Conservation (phyloP, 2,888 invertebrate species). For the Euplexia lucipara region DNA sequence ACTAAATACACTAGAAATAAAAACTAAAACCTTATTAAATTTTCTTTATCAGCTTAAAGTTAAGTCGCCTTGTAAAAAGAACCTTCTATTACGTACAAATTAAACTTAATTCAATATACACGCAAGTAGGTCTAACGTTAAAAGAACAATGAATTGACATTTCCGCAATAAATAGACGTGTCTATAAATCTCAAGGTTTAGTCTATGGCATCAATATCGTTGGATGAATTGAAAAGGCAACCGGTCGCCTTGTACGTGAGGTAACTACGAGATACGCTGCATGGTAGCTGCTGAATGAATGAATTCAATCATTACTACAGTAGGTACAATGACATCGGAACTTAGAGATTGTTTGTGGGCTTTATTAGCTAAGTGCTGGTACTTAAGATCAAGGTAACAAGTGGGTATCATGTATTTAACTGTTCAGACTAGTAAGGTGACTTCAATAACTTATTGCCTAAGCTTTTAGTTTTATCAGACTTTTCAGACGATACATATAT, state of each 20-base stretch:
- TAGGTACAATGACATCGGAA: conserved; percentile 71
- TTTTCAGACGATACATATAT: neutral
- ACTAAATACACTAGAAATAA: too few species aligned
- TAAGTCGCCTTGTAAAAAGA: too few species aligned
- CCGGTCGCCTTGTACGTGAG: conserved; percentile 80
- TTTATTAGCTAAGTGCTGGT: conserved; percentile 45
- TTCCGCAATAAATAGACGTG: conserved; percentile 63
- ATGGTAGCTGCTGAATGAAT: conserved; percentile 71
- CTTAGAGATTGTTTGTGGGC: conserved; percentile 62
- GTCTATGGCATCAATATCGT: conserved; percentile 67
- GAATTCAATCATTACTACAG: conserved; percentile 73
- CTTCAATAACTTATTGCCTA: neutral
- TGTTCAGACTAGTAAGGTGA: neutral
- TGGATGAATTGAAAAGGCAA: conserved; percentile 75
- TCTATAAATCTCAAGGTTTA: conserved; percentile 66
- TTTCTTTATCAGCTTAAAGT: too few species aligned
- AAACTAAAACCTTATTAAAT: too few species aligned
- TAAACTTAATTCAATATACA: conserved; percentile 48
- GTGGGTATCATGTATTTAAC: conserved; percentile 24
- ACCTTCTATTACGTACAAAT: conserved; percentile 23
- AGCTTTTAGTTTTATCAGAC: neutral
- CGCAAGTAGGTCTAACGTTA: conserved; percentile 32
- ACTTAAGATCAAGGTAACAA: conserved; percentile 57
- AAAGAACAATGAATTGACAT: conserved; percentile 52
- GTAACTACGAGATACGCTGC: conserved; percentile 74